Conservation (phyloP, 30 jellyfish, hydroid and myxozoan species). For the Turritopsis rubra region DNA sequence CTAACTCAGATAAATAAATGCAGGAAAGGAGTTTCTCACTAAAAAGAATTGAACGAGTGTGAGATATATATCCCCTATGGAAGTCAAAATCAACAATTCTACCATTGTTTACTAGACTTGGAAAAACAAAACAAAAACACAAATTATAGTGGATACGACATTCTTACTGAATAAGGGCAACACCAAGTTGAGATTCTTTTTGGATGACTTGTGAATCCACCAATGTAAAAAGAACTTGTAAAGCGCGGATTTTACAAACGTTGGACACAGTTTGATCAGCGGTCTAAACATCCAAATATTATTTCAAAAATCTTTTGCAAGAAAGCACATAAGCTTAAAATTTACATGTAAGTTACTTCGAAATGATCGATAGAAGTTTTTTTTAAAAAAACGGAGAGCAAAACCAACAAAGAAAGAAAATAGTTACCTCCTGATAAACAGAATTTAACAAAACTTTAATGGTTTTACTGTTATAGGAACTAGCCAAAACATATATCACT, state of each 20-base stretch:
- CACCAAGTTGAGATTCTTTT: constrained; percentile 28
- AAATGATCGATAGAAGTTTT: background rate
- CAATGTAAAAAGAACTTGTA: constrained; percentile 82
- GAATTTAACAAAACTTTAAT: constrained; percentile 7
- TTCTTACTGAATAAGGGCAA: constrained; percentile 50
- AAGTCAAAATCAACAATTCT: background rate
- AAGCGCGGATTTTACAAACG: constrained; percentile 58
- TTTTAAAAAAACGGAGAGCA: background rate
- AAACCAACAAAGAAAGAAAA: background rate
- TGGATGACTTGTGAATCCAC: constrained; percentile 53
- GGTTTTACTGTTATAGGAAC: constrained; percentile 6
- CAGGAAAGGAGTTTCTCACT: constrained; percentile 35
- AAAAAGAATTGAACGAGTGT: too few relatives aligned
- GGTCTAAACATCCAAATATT: background rate
- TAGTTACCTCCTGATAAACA: constrained; percentile 12
- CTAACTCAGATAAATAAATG: constrained; percentile 70
- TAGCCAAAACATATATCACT: constrained; percentile 65
- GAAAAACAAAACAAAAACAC: too few relatives aligned
- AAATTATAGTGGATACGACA: background rate
- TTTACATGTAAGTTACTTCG: background rate
- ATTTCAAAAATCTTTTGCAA: background rate
- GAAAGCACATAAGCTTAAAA: background rate
- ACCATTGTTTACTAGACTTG: too few relatives aligned
- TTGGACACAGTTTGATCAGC: constrained; percentile 30
- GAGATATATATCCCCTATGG: too few relatives aligned